Evolutionary conservation across 2,797 vertebrate genomes (phyloP).

Genomic region (Chelon labrosus): DNA sequence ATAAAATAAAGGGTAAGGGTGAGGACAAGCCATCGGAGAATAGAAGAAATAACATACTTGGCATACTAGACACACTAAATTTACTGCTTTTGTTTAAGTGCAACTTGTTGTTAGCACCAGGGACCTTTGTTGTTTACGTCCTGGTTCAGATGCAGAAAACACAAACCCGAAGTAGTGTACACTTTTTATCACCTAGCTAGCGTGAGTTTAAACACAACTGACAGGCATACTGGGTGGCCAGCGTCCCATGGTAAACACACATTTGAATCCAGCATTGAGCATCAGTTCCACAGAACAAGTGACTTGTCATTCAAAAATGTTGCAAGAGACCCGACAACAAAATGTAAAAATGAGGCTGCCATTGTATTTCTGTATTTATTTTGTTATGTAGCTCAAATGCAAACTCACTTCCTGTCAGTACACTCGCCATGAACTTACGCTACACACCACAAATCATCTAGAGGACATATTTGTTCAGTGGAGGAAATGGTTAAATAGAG

Average conservation of each 20-base stretch:
- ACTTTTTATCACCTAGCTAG: neutral
- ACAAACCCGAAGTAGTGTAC: neutral
- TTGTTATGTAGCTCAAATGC: neutral
- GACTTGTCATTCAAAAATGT: slow-evolving; percentile 15
- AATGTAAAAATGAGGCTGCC: slow-evolving; percentile 25
- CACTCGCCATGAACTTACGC: neutral
- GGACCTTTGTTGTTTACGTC: neutral
- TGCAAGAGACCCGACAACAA: slow-evolving; percentile 6
- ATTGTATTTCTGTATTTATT: slow-evolving; percentile 15
- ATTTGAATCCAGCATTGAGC: slow-evolving; percentile 24
- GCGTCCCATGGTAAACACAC: slow-evolving; percentile 15
- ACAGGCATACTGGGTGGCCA: slow-evolving; percentile 13
- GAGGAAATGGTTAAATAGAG: neutral
- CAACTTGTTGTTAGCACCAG: neutral
- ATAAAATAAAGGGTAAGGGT: neutral
- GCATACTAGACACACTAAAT: slow-evolving; percentile 17
- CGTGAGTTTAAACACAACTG: slow-evolving; percentile 23
- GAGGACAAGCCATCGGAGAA: slow-evolving; percentile 8
- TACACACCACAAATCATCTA: neutral
- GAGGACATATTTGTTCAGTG: neutral
- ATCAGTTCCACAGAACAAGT: slow-evolving; percentile 6
- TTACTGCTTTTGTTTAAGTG: neutral
- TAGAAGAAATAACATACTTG: slow-evolving; percentile 6
- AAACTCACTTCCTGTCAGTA: neutral
- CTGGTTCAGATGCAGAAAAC: slow-evolving; percentile 9